Percentiles rank a stretch among this genome's conserved stretches.
phyloP scores from a whole-genome alignment of 2,888 invertebrate species.

The Gerris lacustris region DNA sequence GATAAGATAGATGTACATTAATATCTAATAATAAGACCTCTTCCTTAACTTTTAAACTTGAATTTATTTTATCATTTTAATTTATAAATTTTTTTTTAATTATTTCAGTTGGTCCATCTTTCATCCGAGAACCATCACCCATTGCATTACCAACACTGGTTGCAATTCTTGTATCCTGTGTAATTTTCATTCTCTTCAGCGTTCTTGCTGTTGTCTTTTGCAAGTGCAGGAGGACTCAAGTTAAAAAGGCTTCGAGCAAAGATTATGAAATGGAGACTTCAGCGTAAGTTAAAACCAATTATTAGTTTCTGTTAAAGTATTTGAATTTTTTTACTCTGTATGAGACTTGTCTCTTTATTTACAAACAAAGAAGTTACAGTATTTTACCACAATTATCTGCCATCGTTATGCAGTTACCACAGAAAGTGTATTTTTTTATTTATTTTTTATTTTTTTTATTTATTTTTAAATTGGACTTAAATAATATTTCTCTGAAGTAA shows the following conservation, averaged over 20 bases:
- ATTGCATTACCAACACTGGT: conserved; percentile 65
- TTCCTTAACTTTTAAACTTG: too few species aligned
- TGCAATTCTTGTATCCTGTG: conserved; percentile 63
- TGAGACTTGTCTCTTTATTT: conserved; percentile 6
- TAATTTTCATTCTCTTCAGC: conserved; percentile 65
- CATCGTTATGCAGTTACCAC: too few species aligned
- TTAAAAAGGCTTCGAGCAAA: conserved; percentile 68
- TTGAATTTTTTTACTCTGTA: neutral
- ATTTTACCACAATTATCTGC: too few species aligned
- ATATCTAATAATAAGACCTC: too few species aligned
- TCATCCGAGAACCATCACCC: conserved; percentile 64
- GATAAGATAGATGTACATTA: too few species aligned
- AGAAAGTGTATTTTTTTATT: too few species aligned
- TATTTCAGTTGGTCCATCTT: conserved; percentile 61
- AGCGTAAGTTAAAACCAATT: conserved; percentile 36
- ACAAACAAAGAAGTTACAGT: too few species aligned
- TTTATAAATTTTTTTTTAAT: too few species aligned
- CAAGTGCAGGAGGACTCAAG: conserved; percentile 67
- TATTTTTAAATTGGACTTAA: too few species aligned
- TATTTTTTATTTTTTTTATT: too few species aligned
- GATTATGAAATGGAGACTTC: conserved; percentile 81
- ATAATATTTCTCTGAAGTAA: too few species aligned
- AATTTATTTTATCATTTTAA: too few species aligned
- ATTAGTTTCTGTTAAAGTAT: conserved; percentile 7
- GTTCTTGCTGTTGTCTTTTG: conserved; percentile 70